phyloP scores from a whole-genome alignment of 2,113 vertebrate genomes.

The Maccullochella peelii region DNA sequence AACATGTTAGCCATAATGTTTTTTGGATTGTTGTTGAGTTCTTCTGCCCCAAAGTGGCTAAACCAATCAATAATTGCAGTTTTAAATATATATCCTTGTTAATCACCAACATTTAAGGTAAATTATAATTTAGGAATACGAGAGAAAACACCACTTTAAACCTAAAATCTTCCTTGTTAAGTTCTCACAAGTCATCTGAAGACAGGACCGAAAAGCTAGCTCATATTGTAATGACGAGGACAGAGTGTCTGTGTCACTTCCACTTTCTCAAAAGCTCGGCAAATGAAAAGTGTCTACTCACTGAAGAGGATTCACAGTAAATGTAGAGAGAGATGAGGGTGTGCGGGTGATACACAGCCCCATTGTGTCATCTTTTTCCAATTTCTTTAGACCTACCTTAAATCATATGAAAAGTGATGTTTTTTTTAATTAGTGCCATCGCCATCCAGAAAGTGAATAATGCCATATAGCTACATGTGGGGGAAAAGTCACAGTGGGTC shows the following conservation, averaged over 20 bases:
- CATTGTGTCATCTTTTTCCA: slow-evolving; percentile 2
- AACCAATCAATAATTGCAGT: not conserved
- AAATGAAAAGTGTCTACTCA: not conserved
- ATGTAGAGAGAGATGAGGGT: too few species aligned
- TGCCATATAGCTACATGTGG: not conserved
- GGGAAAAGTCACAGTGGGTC: slow-evolving; percentile 11
- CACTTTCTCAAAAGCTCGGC: not conserved
- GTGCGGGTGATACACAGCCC: not conserved
- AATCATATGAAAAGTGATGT: not conserved
- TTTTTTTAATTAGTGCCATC: slow-evolving; percentile 27
- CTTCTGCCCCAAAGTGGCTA: not conserved
- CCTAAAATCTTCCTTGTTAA: not conserved
- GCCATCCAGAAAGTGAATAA: not conserved
- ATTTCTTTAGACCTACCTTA: not conserved
- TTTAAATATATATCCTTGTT: not conserved
- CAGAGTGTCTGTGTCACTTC: not conserved
- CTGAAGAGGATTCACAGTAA: not conserved
- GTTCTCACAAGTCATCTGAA: not conserved
- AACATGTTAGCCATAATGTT: too few species aligned
- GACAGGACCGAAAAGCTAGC: not conserved
- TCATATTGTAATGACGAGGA: not conserved
- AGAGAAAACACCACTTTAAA: not conserved
- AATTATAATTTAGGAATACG: not conserved
- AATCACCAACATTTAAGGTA: too few species aligned
- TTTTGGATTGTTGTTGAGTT: not conserved